These are phyloP conservation scores for Nipponacmea schrenckii DNA, from an alignment of 2,888 invertebrate species.

Conservation along the genomic window DNA sequence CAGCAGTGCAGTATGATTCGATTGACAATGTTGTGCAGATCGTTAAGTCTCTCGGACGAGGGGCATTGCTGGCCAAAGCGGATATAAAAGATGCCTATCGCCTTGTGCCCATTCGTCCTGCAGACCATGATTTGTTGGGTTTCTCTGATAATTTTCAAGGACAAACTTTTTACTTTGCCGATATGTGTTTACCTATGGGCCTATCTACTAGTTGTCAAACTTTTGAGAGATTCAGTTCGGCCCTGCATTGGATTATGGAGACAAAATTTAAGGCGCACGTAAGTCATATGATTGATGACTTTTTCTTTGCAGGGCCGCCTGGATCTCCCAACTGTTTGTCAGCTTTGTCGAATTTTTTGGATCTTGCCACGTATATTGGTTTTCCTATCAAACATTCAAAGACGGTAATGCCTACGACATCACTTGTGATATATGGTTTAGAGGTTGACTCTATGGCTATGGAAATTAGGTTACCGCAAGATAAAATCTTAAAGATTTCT, in stretches of 20 bases:
- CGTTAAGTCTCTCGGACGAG: neutral
- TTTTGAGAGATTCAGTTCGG: conserved; percentile 3
- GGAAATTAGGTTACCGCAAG: neutral
- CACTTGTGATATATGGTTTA: neutral
- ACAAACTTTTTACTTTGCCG: neutral
- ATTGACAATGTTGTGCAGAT: conserved; percentile 8
- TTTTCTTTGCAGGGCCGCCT: neutral
- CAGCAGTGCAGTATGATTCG: neutral
- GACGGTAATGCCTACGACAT: neutral
- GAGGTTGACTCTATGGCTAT: conserved; percentile 8
- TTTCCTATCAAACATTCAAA: conserved; percentile 2
- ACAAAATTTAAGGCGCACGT: neutral
- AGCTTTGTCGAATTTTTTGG: neutral
- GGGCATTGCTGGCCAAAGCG: neutral
- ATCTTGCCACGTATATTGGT: neutral
- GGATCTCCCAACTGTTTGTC: neutral
- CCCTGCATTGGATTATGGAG: conserved; percentile 10
- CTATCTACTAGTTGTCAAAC: neutral
- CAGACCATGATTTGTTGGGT: conserved; percentile 1
- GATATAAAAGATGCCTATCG: conserved; percentile 9
- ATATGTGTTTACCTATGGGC: conserved; percentile 11
- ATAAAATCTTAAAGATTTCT: neutral
- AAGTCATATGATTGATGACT: neutral
- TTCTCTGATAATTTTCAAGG: neutral
- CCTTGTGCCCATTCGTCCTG: conserved; percentile 2